Evolutionary conservation across 2,888 invertebrate genomes (phyloP).

Genomic region (Melikaiella ostensackeni): DNA sequence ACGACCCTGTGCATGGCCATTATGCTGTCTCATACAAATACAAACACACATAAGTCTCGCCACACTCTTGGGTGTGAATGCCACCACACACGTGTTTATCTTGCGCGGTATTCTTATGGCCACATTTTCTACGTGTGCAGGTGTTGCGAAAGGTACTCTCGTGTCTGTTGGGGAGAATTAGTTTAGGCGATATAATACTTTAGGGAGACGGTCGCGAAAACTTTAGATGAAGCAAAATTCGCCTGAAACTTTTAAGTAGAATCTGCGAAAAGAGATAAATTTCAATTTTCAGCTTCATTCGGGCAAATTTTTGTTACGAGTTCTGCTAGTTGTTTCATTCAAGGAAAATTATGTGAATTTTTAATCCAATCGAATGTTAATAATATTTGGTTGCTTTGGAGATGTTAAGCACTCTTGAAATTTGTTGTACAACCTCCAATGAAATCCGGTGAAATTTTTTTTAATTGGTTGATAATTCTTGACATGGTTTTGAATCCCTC

Average conservation of each 20-base stretch:
- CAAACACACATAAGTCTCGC: not conserved
- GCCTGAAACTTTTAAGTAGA: slow-evolving; percentile 1
- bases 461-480: too few species aligned
- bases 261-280: slow-evolving; percentile 5
- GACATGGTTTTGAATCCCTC: too few species aligned
- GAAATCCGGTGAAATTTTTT: too few species aligned
- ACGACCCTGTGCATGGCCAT: slow-evolving; percentile 31
- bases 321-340: not conserved
- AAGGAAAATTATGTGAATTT: not conserved
- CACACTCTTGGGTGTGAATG: slow-evolving; percentile 16
- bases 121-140: slow-evolving; percentile 8
- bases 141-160: slow-evolving; percentile 3
- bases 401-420: too few species aligned
- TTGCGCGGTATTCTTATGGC: slow-evolving; percentile 8
- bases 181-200: slow-evolving; percentile 36
- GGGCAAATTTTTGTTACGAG: not conserved
- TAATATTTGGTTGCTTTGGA: not conserved
- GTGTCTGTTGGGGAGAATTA: slow-evolving; percentile 13
- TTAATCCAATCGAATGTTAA: not conserved
- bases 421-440: too few species aligned
- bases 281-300: slow-evolving; percentile 10
- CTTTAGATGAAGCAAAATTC: slow-evolving; percentile 30
- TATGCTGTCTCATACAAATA: slow-evolving; percentile 27
- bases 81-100: slow-evolving; percentile 7
- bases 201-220: slow-evolving; percentile 16